Base-by-base conservation (phyloP, 2,797 vertebrate genomes). In the Ambastaia sidthimunki region DNA sequence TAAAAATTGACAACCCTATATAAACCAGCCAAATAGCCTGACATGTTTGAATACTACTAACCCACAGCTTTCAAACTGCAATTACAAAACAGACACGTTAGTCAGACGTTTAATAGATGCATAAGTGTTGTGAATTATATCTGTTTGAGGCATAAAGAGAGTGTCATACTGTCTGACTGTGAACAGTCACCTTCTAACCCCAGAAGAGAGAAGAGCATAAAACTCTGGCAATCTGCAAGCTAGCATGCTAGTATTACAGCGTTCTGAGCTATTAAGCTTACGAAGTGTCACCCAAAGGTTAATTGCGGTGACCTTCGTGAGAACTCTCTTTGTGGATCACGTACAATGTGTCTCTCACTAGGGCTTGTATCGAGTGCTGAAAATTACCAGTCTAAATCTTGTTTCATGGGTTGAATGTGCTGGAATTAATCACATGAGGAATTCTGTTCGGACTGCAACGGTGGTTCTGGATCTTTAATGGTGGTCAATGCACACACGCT, bases 331-430 rank as follows among this genome's bases (percentile, higher is more conserved):
- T 74, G 80, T 84, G 89, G 89, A 92, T 92, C 90, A 91, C 86
- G 87, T 74, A 65, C 75, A 71, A 83, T 88, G 82, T 87, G 87
- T 90, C 90, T 89, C 85, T 82, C 77, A 80, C 83, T 86, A 83
- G 87, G 86, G 90, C 87, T 89, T 90, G 87, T 86, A 88, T 86
- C 84, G 90, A 18, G 82, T 85, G 88, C 86, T 89, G 82, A 83
- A 89, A 88, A 87, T 90, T 62, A 85, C 88, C 88, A 83, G 90
- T 90, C 88, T 84, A 85, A 90, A 90, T 90, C 86, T 88, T 89
- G 84, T 90, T 91, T 89, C 88, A 90, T 85, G 91, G 90, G 93
- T 93, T 93, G 93, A 91, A 90, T 87, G 72, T 69, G 84, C 87
- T 87, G 88, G 90, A 89, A 91, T 91, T 92, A 92, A 92, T 93